Evolutionary conservation across 1,140 invertebrate species (phyloP).

Genomic region (Brachionus calyciflorus): DNA sequence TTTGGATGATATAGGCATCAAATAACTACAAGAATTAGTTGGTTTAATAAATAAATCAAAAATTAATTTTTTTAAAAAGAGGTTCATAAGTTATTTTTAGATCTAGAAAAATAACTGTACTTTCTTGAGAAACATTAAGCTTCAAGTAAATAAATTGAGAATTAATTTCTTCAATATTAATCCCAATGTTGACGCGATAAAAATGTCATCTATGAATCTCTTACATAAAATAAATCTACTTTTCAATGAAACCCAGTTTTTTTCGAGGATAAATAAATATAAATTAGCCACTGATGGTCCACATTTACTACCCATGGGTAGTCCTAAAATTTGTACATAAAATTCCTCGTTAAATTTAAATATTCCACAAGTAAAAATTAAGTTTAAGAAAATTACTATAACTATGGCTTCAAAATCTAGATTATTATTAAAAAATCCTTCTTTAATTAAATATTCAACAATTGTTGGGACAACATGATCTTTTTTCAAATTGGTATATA

Average conservation of each 20-base stretch:
- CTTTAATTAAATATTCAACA: not conserved
- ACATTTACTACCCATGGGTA: conserved; percentile 9
- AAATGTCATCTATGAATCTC: conserved; percentile 29
- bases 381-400: not conserved
- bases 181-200: not conserved
- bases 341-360: not conserved
- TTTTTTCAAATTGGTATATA: not conserved
- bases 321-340: not conserved
- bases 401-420: not conserved
- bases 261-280: not conserved
- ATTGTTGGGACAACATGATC: not conserved
- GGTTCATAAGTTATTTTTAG: not conserved
- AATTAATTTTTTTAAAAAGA: not conserved
- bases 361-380: not conserved
- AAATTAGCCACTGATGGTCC: not conserved
- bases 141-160: conserved; percentile 13
- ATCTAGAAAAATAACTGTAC: not conserved
- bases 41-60: not conserved
- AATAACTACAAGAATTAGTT: not conserved
- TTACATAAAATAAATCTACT: not conserved
- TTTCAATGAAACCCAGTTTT: not conserved
- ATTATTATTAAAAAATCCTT: not conserved
- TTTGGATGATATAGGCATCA: not conserved
- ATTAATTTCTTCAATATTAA: not conserved
- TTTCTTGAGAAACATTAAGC: not conserved